Conservation (phyloP, 2,888 invertebrate genomes). For the Arge pagana region DNA sequence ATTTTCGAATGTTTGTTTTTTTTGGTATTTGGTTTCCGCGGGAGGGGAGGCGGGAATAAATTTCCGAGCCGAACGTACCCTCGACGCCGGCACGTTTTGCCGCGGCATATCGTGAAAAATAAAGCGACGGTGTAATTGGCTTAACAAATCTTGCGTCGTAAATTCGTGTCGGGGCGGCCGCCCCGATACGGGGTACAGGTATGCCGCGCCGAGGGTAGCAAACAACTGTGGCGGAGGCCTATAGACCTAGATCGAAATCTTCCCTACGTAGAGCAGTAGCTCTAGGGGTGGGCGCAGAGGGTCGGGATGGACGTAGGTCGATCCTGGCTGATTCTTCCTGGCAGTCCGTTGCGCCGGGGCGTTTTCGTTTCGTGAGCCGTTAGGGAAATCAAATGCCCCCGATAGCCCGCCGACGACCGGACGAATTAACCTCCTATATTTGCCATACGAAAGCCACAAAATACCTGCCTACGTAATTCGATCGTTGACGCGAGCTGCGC, state of each 20-base stretch:
- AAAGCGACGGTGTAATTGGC: constrained; percentile 38
- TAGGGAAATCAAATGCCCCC: constrained; percentile 41
- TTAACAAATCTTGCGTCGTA: constrained; percentile 39
- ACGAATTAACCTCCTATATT: constrained; percentile 40
- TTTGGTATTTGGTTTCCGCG: not conserved
- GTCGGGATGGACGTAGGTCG: not conserved
- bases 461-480: too few species aligned
- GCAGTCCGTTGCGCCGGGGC: not conserved
- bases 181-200: constrained; percentile 9
- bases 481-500: too few species aligned
- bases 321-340: not conserved
- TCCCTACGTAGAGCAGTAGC: too few species aligned
- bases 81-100: not conserved
- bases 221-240: constrained; percentile 11
- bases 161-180: constrained; percentile 37
- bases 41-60: not conserved
- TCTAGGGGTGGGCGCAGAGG: constrained; percentile 18
- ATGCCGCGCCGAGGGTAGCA: not conserved
- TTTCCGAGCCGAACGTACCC: not conserved
- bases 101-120: constrained; percentile 19
- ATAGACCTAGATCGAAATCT: constrained; percentile 23
- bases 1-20: not conserved
- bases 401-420: constrained; percentile 38
- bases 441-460: too few species aligned
- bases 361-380: constrained; percentile 31